Evolutionary conservation across 2,113 vertebrate genomes (phyloP).

Genomic region (Peromyscus maniculatus): DNA sequence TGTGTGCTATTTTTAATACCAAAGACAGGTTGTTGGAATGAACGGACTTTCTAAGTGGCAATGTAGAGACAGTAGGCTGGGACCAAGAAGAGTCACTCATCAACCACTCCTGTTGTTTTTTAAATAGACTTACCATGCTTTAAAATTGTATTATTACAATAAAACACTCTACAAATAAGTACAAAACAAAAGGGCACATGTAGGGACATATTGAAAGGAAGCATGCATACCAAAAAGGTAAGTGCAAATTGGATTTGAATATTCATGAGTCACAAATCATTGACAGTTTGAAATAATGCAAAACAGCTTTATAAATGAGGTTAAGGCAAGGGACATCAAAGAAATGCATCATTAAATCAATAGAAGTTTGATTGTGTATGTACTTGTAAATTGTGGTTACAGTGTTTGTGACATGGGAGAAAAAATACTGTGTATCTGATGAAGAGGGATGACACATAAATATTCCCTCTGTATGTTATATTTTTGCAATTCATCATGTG

Average conservation of each 20-base stretch:
- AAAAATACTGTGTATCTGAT: constrained; percentile 82
- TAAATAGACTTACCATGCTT: constrained; percentile 76
- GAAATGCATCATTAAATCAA: constrained; percentile 89
- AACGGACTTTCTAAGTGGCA: constrained; percentile 41
- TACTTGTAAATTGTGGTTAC: constrained; percentile 89
- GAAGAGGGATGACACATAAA: constrained; percentile 85
- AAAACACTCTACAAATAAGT: constrained; percentile 86
- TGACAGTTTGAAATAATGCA: constrained; percentile 91
- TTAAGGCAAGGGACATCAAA: constrained; percentile 89
- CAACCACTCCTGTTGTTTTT: constrained; percentile 69
- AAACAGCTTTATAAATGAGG: constrained; percentile 91
- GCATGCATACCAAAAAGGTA: constrained; percentile 88
- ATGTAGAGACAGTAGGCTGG: not conserved
- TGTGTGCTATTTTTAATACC: constrained; percentile 63
- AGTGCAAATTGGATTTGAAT: constrained; percentile 91
- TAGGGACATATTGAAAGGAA: constrained; percentile 86
- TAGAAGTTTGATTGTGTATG: constrained; percentile 88
- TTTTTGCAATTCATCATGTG: constrained; percentile 83
- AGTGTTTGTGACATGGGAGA: constrained; percentile 85
- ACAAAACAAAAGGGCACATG: constrained; percentile 87
- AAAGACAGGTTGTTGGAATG: constrained; percentile 44
- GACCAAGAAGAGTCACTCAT: constrained; percentile 55
- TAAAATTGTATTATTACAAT: constrained; percentile 83
- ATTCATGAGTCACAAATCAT: constrained; percentile 91
- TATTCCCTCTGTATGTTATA: constrained; percentile 81